Percentiles rank a stretch among this genome's conserved stretches.
phyloP scores from a whole-genome alignment of 2,797 vertebrate genomes.

The Falco peregrinus region DNA sequence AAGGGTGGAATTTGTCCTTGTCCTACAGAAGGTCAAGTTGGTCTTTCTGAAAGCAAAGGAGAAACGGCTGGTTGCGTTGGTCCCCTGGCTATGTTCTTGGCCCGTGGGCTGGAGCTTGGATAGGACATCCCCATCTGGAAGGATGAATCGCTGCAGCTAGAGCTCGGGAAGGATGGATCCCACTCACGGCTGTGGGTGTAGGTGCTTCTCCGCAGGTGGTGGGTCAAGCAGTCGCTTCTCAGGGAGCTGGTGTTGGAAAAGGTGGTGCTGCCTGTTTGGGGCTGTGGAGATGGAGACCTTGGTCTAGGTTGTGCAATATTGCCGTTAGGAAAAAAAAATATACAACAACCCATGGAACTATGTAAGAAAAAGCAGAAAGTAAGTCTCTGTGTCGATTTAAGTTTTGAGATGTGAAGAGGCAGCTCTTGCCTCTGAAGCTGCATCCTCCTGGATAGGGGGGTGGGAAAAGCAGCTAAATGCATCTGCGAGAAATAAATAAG shows the following conservation, averaged over 20 bases:
- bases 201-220: rapidly evolving
- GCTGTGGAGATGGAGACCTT: background rate
- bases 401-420: background rate
- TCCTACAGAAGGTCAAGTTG: background rate
- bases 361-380: background rate
- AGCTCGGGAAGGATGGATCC: background rate
- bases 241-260: background rate
- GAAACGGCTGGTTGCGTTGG: background rate
- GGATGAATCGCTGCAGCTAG: background rate
- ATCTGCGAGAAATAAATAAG: background rate
- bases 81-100: background rate
- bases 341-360: no score
- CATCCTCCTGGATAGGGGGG: background rate
- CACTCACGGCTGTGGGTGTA: rapidly evolving
- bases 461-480: background rate
- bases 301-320: background rate
- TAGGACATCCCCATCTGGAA: background rate
- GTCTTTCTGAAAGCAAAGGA: background rate
- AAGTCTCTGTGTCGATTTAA: background rate
- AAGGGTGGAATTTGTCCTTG: background rate
- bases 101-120: background rate
- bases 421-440: background rate
- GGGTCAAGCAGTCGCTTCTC: background rate
- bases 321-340: background rate
- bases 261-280: background rate